Percentiles rank a stretch among this genome's conserved stretches.
Evolutionary conservation across 2,888 invertebrate genomes (phyloP).

Genomic region (Lissocephala sabroskyi): DNA sequence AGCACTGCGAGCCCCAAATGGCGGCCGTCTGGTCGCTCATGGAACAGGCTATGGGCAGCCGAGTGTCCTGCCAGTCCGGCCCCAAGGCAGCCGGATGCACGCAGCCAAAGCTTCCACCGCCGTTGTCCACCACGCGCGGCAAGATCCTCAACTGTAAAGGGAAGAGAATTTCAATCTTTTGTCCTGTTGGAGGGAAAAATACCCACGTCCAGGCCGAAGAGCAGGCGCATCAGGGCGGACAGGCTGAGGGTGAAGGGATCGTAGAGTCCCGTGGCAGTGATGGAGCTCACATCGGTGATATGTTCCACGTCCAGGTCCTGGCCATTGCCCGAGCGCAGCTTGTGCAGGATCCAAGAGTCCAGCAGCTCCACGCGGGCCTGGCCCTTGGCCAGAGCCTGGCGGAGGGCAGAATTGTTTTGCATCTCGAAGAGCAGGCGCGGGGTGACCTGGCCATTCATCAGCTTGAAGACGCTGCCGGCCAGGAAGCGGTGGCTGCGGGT

Average conservation of each 20-base stretch:
- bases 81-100: constrained; percentile 82
- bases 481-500: constrained; percentile 86
- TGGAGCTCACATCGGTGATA: constrained; percentile 91
- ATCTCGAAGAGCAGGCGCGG: constrained; percentile 86
- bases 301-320: constrained; percentile 72
- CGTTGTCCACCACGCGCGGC: constrained; percentile 86
- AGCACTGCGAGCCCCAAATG: constrained; percentile 90
- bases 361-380: constrained; percentile 88
- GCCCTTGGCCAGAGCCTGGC: constrained; percentile 77
- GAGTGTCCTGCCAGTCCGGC: constrained; percentile 68
- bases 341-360: constrained; percentile 94
- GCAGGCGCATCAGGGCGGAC: constrained; percentile 79
- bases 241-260: constrained; percentile 93
- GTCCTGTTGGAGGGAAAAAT: too few relatives aligned
- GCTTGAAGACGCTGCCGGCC: constrained; percentile 87
- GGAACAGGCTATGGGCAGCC: constrained; percentile 79
- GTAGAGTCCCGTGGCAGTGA: constrained; percentile 92
- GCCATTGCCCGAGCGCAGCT: constrained; percentile 75
- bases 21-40: constrained; percentile 86
- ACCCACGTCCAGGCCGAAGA: constrained; percentile 78
- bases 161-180: too few relatives aligned
- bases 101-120: constrained; percentile 79
- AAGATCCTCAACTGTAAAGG: constrained; percentile 81
- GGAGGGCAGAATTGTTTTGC: constrained; percentile 80
- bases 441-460: constrained; percentile 88